Evolutionary conservation across 30 jellyfish, hydroid and myxozoan genomes (phyloP).

Genomic region (Calvadosia cruxmelitensis): DNA sequence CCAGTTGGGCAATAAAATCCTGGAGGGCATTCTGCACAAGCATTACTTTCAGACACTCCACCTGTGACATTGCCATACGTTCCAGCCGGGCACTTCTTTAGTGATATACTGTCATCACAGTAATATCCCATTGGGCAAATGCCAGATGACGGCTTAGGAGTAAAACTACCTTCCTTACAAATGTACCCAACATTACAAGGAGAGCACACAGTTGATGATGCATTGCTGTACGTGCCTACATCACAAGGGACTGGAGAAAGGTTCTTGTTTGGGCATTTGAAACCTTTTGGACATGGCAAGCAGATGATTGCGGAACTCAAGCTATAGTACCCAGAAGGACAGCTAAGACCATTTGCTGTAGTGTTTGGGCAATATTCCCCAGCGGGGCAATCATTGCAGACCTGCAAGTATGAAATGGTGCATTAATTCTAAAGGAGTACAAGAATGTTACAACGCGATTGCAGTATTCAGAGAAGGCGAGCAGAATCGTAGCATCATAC

Average conservation of each 20-base stretch:
- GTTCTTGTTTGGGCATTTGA: slow-evolving; percentile 45
- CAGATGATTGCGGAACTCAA: slow-evolving; percentile 55
- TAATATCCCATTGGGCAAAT: slow-evolving; percentile 79
- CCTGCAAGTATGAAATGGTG: slow-evolving; percentile 22
- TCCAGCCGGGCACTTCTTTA: slow-evolving; percentile 83
- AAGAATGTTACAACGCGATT: too few relatives aligned
- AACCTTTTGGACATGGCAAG: slow-evolving; percentile 81
- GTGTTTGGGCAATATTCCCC: slow-evolving; percentile 83
- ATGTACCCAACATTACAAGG: slow-evolving; percentile 68
- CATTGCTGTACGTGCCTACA: slow-evolving; percentile 69
- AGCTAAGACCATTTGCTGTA: slow-evolving; percentile 51
- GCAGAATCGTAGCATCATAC: too few relatives aligned
- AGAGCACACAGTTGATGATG: slow-evolving; percentile 54
- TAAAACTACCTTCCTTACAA: slow-evolving; percentile 81
- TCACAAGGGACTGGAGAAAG: slow-evolving; percentile 63
- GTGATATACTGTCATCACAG: slow-evolving; percentile 50
- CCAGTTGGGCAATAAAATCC: slow-evolving; percentile 89
- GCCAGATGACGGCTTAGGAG: slow-evolving; percentile 58
- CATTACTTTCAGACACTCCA: slow-evolving; percentile 61
- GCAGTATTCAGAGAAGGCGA: too few relatives aligned
- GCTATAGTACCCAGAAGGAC: slow-evolving; percentile 70
- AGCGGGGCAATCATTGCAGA: slow-evolving; percentile 78
- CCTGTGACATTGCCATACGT: slow-evolving; percentile 88
- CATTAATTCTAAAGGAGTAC: too few relatives aligned
- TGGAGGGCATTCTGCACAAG: slow-evolving; percentile 87